phyloP scores from a whole-genome alignment of 2,113 vertebrate genomes.

The Dicaeum eximium region DNA sequence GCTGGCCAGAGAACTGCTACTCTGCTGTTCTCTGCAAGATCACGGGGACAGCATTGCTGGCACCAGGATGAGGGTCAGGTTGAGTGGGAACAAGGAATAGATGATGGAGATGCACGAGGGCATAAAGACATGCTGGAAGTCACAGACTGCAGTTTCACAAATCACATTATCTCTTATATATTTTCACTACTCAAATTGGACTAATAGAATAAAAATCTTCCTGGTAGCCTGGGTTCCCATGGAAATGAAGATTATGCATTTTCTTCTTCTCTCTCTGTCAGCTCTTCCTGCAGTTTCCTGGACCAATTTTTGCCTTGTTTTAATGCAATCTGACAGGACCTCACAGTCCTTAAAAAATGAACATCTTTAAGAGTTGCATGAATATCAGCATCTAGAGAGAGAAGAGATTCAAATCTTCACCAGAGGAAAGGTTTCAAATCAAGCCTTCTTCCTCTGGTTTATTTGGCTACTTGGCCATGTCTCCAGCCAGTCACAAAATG shows the following conservation, averaged over 20 bases:
- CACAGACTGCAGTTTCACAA: background rate
- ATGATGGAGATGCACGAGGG: background rate
- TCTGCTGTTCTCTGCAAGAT: background rate
- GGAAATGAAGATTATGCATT: background rate
- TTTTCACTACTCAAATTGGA: background rate
- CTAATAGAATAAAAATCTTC: background rate
- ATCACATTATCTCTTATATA: background rate
- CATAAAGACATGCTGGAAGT: background rate
- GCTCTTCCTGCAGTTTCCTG: background rate
- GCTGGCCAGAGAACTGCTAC: background rate
- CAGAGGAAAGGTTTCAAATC: background rate
- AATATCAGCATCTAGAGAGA: background rate
- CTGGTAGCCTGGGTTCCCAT: background rate
- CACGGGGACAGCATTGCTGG: background rate
- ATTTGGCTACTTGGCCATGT: background rate
- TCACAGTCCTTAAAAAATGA: background rate
- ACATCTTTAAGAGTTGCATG: background rate
- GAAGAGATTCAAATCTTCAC: background rate
- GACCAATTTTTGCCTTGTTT: background rate
- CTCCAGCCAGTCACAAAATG: background rate
- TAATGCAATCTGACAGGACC: background rate
- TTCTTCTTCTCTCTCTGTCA: background rate
- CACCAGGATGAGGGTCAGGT: fast-evolving
- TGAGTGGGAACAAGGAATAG: background rate
- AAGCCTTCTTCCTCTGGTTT: background rate